Base-by-base conservation (phyloP, 2,888 invertebrate species). In the Drosophila tanythrix region DNA sequence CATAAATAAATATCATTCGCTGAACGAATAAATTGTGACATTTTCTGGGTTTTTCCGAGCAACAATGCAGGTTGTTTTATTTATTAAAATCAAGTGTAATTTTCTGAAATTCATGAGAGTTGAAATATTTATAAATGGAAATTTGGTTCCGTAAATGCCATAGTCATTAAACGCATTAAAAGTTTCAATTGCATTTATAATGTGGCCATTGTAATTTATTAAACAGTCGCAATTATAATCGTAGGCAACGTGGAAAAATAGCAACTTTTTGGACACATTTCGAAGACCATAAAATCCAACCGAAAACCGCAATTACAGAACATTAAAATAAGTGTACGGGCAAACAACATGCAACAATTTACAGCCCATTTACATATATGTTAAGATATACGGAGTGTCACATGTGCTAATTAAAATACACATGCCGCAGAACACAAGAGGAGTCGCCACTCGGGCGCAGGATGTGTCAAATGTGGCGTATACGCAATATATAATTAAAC, bases 401-500 rank as follows among this genome's bases (percentile, higher is more conserved):
- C 74, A 66, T 82, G 73, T 72, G 70, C 76, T 80, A 80, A 86
- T 83, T 86, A 78, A 80, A 78, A 79, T 88, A 69, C 80, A 82
- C 75, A 79, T 38, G 65, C 79, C 68, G 46, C 70, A 69, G 46
- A 68, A 63, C 51, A 71, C 62, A 68, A 52, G 57, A 55, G 36
- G 38, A 36, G 38, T n/a, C 53, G 46, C 53, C 46, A 50, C 25
- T 38, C 46, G 29, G 35, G 11, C 64, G 59, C 66, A 59, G 61
- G 21, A 35, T 85, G 83, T 77, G 74, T 85, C 84, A 81, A 85
- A 81, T 88, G 82, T 62, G 69, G 77, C 87, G 84, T 76, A 84
- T 89, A 83, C 74, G 81, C 80, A 87, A 83, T 84, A 71, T 76
- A 84, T 70, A 83, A 86, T 86, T 83, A 82, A 82, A 70, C 70